Percentiles rank a stretch among this genome's conserved stretches.
Conservation (phyloP, 2,113 vertebrate species). For the Varanus salvator region DNA sequence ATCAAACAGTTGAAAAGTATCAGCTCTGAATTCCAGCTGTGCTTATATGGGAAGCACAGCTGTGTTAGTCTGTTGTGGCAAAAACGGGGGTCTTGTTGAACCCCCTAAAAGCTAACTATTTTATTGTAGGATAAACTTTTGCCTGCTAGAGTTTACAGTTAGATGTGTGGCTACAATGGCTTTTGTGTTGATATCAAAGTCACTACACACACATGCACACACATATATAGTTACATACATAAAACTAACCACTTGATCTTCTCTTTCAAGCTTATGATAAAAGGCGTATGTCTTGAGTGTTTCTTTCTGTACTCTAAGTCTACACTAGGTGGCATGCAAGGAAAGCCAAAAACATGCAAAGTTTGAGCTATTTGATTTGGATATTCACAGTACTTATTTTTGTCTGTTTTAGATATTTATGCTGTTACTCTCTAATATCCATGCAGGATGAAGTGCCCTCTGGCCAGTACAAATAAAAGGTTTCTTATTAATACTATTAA, state of each 20-base stretch:
- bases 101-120: background rate
- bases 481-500: constrained; percentile 97
- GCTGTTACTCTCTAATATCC: constrained; percentile 50
- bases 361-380: constrained; percentile 18
- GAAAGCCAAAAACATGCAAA: constrained; percentile 66
- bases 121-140: background rate
- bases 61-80: background rate
- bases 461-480: constrained; percentile 92
- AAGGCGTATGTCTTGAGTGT: constrained; percentile 23
- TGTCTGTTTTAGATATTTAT: constrained; percentile 5
- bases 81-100: background rate
- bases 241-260: background rate
- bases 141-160: background rate
- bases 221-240: too few species aligned
- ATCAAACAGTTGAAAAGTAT: background rate
- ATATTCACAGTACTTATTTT: constrained; percentile 10
- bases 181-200: background rate
- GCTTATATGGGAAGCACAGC: background rate
- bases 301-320: constrained; percentile 71
- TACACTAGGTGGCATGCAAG: constrained; percentile 86
- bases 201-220: too few species aligned
- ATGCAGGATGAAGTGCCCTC: constrained; percentile 95
- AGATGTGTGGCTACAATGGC: background rate
- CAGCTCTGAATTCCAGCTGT: background rate
- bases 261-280: background rate